phyloP scores from a whole-genome alignment of 2,797 vertebrate genomes.

The Betta splendens region DNA sequence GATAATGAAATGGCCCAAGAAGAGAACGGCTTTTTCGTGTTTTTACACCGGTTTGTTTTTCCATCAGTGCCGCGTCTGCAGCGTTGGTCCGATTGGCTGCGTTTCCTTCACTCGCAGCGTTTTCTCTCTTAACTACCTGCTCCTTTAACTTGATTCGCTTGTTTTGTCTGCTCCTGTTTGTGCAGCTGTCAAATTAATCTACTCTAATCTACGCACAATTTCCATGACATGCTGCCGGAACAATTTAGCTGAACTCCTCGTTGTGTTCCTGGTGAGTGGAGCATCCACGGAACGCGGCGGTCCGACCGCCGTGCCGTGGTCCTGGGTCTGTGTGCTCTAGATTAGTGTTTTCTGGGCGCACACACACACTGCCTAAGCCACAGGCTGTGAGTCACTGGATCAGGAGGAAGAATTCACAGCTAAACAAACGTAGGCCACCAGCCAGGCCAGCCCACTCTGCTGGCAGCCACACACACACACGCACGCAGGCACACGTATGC shows the following conservation, averaged over 20 bases:
- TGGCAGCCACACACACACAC: constrained; percentile 57
- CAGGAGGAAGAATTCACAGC: constrained; percentile 70
- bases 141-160: too few species aligned
- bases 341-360: constrained; percentile 68
- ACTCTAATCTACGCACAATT: background rate
- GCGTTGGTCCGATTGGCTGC: too few species aligned
- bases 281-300: constrained; percentile 7
- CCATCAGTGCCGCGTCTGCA: too few species aligned
- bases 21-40: too few species aligned
- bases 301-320: constrained; percentile 31
- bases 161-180: background rate
- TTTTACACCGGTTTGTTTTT: too few species aligned
- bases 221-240: background rate
- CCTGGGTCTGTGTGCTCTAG: constrained; percentile 39
- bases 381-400: constrained; percentile 74
- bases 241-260: background rate
- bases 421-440: constrained; percentile 73
- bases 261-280: constrained; percentile 5
- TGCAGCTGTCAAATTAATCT: background rate
- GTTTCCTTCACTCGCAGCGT: background rate
- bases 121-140: too few species aligned
- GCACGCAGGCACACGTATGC: too few species aligned
- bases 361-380: constrained; percentile 48
- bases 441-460: constrained; percentile 62
- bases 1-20: too few species aligned